These are phyloP conservation scores for Spodoptera exigua DNA, from an alignment of 2,888 invertebrate species.

Conservation along the genomic window DNA sequence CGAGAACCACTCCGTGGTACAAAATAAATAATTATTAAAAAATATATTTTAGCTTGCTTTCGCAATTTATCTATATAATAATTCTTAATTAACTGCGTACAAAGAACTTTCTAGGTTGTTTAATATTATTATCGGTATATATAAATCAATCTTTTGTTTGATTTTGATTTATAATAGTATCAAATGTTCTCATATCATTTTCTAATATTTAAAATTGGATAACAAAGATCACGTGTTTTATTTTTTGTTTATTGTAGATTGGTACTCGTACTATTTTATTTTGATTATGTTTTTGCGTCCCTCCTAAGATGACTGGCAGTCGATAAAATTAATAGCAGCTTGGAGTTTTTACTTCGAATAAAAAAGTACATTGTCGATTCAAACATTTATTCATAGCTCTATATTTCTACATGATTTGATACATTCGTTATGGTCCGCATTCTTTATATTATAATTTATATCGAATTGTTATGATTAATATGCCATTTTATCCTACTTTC, in stretches of 20 bases:
- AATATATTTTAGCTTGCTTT: too few relatives aligned
- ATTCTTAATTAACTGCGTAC: too few relatives aligned
- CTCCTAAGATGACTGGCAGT: constrained; percentile 36
- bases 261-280: constrained; percentile 31
- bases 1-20: not conserved
- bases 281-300: constrained; percentile 48
- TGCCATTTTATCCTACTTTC: too few relatives aligned
- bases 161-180: constrained; percentile 4
- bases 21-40: too few relatives aligned
- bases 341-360: constrained; percentile 34
- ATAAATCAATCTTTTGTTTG: constrained; percentile 10
- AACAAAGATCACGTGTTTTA: constrained; percentile 48
- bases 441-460: constrained; percentile 36
- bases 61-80: too few relatives aligned
- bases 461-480: constrained; percentile 6
- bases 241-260: constrained; percentile 32
- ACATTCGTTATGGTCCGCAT: constrained; percentile 42
- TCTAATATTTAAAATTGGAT: constrained; percentile 31
- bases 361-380: constrained; percentile 30
- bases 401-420: constrained; percentile 38
- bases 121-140: constrained; percentile 5
- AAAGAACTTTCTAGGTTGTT: not conserved
- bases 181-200: constrained; percentile 4
- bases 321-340: constrained; percentile 60
- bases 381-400: constrained; percentile 37